Evolutionary conservation across 2,888 invertebrate species (phyloP).

Genomic region (Sipha maydis): DNA sequence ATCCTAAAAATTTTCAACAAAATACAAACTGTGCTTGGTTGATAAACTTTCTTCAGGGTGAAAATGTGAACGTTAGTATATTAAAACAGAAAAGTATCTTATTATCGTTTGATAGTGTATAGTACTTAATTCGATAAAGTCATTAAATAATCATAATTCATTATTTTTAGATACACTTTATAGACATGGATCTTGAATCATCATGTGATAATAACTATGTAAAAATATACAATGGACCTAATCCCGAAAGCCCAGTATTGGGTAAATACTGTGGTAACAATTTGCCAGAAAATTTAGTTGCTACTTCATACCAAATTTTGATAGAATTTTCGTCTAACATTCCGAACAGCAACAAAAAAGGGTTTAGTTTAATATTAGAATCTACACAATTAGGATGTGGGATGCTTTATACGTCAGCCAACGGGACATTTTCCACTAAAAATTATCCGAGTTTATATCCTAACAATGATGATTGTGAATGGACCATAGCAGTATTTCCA

Average conservation of each 20-base stretch:
- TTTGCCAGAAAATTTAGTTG: background rate
- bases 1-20: constrained; percentile 21
- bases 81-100: background rate
- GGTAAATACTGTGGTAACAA: constrained; percentile 79
- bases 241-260: constrained; percentile 73
- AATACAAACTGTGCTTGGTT: constrained; percentile 45
- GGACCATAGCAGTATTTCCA: constrained; percentile 75
- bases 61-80: constrained; percentile 32
- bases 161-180: constrained; percentile 45
- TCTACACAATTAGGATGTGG: background rate
- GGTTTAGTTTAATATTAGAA: constrained; percentile 49
- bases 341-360: constrained; percentile 10
- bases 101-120: background rate
- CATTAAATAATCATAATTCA: too few relatives aligned
- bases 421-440: constrained; percentile 71
- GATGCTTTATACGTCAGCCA: constrained; percentile 55
- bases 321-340: constrained; percentile 12
- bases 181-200: constrained; percentile 46
- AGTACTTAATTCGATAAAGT: too few relatives aligned
- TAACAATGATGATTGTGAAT: constrained; percentile 81
- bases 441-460: constrained; percentile 75
- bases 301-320: constrained; percentile 6
- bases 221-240: constrained; percentile 71
- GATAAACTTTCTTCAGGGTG: constrained; percentile 15
- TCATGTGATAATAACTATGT: constrained; percentile 35